Evolutionary conservation across 2,888 invertebrate genomes (phyloP), one percentile per base, ranked within the genome.

Genomic region (Heliconius ethilla): DNA sequence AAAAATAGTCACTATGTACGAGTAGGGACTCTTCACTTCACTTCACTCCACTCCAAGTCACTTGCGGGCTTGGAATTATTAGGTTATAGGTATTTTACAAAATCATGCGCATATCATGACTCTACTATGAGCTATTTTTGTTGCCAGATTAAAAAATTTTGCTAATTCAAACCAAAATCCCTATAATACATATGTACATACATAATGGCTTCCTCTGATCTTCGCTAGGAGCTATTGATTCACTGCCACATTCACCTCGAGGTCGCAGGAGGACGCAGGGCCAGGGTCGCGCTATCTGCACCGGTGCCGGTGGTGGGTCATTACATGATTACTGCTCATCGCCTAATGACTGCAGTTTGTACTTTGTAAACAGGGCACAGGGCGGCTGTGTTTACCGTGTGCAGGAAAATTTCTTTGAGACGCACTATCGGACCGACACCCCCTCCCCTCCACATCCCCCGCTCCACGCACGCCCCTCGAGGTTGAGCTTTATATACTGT

Each of bases 401-500:
- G 82, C 81, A 82, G 85, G 84, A 83, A 83, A 83, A 81, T 83
- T 84, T 83, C 81, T 81, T 78, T 82, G 75, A 59, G 79, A 59
- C 70, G 72, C 80, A 78, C 78, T 81, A 82, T 81, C 83, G 62
- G 75, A 72, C 75, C 59, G 80, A 80, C 70, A 75, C 75, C 75
- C 80, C 25, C 62, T 25, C 62, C 62, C 62, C n/a, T 0, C 62
- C 1, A 9, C 75, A 78, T 2, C 69, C 76, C 75, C 75, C 80
- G 51, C 77, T 79, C 76, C 70, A 70, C 65, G 62, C 75, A 63
- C 75, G 63, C 79, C 69, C 78, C 77, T 59, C 81, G 67, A 73
- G 55, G 70, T 74, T 75, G 76, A 55, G 63, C 55, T 72, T 77
- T 88, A 87, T 87, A 88, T 86, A 87, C 83, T 40, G 80, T 75